Evolutionary conservation across 2,797 vertebrate species (phyloP).

Genomic region (Pangasius djambal): DNA sequence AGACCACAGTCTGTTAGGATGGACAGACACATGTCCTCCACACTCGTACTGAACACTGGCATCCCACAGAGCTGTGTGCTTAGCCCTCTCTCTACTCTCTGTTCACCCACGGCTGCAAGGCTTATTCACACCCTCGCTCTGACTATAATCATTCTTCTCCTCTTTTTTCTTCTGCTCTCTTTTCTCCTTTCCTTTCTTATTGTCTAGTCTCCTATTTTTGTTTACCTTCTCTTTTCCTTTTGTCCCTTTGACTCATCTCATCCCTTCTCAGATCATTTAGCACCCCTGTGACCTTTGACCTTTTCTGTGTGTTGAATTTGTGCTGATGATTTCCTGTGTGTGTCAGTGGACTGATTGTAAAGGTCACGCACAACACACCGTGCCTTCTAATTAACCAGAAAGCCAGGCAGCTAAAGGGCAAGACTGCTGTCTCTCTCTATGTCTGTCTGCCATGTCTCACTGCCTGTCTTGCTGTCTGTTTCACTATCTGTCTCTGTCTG

Average conservation of each 20-base stretch:
- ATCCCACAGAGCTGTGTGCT: background rate
- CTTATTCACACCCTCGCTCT: background rate
- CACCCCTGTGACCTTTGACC: slow-evolving; percentile 14
- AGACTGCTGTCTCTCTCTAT: slow-evolving; percentile 1
- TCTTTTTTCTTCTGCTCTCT: background rate
- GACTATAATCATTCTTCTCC: background rate
- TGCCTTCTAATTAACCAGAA: slow-evolving; percentile 18
- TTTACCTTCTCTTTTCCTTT: background rate
- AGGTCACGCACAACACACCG: slow-evolving; percentile 9
- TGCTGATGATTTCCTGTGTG: slow-evolving; percentile 22
- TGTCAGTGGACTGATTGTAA: slow-evolving; percentile 6
- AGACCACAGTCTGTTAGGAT: no score
- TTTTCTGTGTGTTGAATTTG: slow-evolving; percentile 22
- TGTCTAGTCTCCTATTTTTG: slow-evolving; percentile 50
- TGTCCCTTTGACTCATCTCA: no score
- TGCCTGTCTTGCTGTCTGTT: background rate
- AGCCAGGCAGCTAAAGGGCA: slow-evolving; percentile 21
- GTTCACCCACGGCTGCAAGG: background rate
- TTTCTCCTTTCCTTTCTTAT: slow-evolving; percentile 23
- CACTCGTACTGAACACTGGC: background rate
- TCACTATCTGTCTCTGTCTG: background rate
- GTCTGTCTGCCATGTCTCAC: background rate
- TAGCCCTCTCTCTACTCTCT: background rate
- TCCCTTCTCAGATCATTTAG: background rate
- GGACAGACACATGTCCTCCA: background rate